phyloP scores from a whole-genome alignment of 2,113 vertebrate genomes.

The Romanogobio albipinnatus region DNA sequence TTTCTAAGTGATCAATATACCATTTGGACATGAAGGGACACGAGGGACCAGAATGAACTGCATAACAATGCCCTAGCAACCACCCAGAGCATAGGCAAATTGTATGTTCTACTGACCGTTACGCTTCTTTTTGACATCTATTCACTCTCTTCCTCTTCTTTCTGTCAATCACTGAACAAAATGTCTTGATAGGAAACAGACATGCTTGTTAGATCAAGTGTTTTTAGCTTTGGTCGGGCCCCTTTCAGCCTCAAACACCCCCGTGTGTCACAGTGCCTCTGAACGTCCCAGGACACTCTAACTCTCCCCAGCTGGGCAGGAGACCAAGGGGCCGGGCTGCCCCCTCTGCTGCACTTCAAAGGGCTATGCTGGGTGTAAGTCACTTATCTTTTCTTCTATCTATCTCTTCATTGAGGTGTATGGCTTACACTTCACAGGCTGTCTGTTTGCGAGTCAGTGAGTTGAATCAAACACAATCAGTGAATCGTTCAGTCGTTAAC shows the following conservation, averaged over 20 bases:
- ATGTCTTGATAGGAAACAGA: slow-evolving; percentile 40
- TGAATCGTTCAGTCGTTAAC: neutral
- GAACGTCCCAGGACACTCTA: slow-evolving; percentile 22
- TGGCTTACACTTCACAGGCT: neutral
- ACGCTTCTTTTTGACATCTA: neutral
- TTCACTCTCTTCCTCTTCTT: neutral
- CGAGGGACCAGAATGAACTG: neutral
- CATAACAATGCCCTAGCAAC: neutral
- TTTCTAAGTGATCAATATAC: neutral
- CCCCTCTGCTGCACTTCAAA: neutral
- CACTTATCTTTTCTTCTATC: neutral
- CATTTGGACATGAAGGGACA: neutral
- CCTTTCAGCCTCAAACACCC: neutral
- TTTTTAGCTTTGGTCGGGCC: slow-evolving; percentile 18
- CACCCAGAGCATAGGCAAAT: neutral
- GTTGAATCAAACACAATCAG: neutral
- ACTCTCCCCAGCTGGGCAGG: slow-evolving; percentile 33
- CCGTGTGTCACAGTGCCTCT: slow-evolving; percentile 11
- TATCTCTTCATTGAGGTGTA: neutral
- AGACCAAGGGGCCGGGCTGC: neutral
- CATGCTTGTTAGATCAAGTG: neutral
- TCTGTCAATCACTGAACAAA: slow-evolving; percentile 5
- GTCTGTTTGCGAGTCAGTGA: no score
- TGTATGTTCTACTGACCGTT: neutral
- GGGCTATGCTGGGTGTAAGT: neutral